Evolutionary conservation across 2,888 invertebrate genomes (phyloP).

Genomic region (Lymantria dispar): DNA sequence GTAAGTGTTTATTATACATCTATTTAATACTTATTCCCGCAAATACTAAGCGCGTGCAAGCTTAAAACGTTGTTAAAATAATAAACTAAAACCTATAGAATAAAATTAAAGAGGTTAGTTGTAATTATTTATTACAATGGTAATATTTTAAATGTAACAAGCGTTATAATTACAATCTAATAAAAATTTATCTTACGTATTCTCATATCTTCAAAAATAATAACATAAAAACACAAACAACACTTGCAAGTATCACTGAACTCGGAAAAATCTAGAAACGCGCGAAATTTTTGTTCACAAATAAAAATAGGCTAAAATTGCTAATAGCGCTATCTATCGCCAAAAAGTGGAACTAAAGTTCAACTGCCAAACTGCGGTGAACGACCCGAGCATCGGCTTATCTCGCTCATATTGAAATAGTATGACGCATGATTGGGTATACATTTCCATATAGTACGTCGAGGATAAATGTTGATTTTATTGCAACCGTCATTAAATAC

Average conservation of each 20-base stretch:
- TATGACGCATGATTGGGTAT: constrained; percentile 41
- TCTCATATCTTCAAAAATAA: not conserved
- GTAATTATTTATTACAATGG: too few relatives aligned
- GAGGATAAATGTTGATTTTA: constrained; percentile 31
- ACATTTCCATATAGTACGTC: constrained; percentile 24
- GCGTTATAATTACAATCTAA: not conserved
- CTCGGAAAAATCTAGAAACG: constrained; percentile 19
- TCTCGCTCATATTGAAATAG: constrained; percentile 37
- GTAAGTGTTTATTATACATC: too few relatives aligned
- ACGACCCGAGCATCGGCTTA: constrained; percentile 53
- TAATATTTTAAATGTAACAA: too few relatives aligned
- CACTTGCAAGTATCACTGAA: constrained; percentile 10
- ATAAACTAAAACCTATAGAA: too few relatives aligned
- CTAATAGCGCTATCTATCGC: constrained; percentile 45
- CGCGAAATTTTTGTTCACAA: constrained; percentile 6
- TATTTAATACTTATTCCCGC: too few relatives aligned
- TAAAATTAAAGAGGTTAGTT: too few relatives aligned
- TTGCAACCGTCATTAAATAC: constrained; percentile 19
- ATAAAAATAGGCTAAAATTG: not conserved
- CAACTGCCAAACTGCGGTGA: constrained; percentile 71
- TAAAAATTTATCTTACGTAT: not conserved
- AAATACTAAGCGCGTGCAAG: too few relatives aligned
- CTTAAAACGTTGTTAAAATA: too few relatives aligned
- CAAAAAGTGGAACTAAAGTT: constrained; percentile 62
- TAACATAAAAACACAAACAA: not conserved